Evolutionary conservation across 2,113 vertebrate genomes (phyloP).

Genomic region (Phoxinus phoxinus): DNA sequence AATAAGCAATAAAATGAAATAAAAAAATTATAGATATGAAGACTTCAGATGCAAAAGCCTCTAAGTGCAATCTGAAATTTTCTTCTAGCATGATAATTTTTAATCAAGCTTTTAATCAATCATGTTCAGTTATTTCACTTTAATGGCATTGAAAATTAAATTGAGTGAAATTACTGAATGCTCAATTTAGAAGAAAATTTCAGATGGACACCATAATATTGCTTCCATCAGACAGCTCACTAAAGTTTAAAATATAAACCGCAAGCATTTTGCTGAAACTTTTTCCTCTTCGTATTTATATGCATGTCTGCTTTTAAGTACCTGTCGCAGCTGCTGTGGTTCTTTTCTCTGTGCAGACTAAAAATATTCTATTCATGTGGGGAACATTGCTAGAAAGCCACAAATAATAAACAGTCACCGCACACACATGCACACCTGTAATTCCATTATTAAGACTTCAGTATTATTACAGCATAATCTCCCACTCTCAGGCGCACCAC

Average conservation of each 20-base stretch:
- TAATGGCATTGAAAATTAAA: no score
- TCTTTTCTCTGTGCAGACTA: neutral
- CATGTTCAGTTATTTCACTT: no score
- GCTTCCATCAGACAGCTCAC: neutral
- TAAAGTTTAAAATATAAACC: neutral
- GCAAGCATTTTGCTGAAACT: neutral
- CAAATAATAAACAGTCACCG: neutral
- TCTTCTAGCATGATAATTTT: no score
- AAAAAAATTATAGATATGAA: no score
- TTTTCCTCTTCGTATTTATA: slow-evolving; percentile 6
- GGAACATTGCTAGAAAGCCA: neutral
- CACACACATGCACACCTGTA: neutral
- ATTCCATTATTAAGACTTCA: neutral
- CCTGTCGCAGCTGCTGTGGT: neutral
- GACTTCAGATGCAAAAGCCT: no score
- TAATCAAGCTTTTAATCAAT: no score
- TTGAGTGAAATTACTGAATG: no score
- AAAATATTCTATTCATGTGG: neutral
- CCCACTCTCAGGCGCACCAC: neutral
- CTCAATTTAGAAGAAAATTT: no score
- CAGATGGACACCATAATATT: no score
- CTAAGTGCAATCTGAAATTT: no score
- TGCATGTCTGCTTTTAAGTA: neutral
- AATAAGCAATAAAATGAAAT: neutral
- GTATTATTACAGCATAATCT: slow-evolving; percentile 39